Percentiles rank a stretch among this genome's conserved stretches.
Evolutionary conservation across 2,797 vertebrate species (phyloP).

Genomic region (Parambassis ranga): DNA sequence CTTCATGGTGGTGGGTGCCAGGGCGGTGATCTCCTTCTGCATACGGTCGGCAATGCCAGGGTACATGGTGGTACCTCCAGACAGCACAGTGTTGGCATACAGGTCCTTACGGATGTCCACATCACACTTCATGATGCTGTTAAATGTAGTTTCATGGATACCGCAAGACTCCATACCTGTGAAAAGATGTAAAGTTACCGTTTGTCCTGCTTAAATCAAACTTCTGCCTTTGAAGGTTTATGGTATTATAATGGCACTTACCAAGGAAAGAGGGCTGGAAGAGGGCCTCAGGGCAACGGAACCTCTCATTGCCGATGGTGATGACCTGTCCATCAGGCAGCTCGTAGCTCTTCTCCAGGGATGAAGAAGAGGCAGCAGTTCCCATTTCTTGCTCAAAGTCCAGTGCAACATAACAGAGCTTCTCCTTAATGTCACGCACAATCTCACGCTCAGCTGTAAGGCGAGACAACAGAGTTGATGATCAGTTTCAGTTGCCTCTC

Average conservation of each 20-base stretch:
- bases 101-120: conserved; percentile 98
- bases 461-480: not conserved
- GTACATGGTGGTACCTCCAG: conserved; percentile 98
- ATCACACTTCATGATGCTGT: conserved; percentile 99
- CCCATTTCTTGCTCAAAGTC: conserved; percentile 99
- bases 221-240: rapidly evolving
- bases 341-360: conserved; percentile 97
- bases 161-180: conserved; percentile 97
- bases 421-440: conserved; percentile 98
- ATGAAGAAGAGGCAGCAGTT: conserved; percentile 91
- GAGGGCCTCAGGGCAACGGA: conserved; percentile 95
- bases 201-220: no score
- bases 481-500: not conserved
- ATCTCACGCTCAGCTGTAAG: conserved; percentile 89
- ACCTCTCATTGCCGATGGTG: conserved; percentile 96
- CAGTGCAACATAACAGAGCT: conserved; percentile 94
- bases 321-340: conserved; percentile 97
- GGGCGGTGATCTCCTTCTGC: conserved; percentile 97
- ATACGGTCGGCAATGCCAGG: conserved; percentile 96
- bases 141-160: conserved; percentile 98
- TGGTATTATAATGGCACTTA: conserved; percentile 56
- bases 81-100: conserved; percentile 97
- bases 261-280: conserved; percentile 99
- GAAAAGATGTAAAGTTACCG: not conserved
- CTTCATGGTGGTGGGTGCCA: conserved; percentile 98